Evolutionary conservation across 2,888 invertebrate species (phyloP), one percentile per base, ranked within the genome.

Genomic region (Asteroscopus sphinx): DNA sequence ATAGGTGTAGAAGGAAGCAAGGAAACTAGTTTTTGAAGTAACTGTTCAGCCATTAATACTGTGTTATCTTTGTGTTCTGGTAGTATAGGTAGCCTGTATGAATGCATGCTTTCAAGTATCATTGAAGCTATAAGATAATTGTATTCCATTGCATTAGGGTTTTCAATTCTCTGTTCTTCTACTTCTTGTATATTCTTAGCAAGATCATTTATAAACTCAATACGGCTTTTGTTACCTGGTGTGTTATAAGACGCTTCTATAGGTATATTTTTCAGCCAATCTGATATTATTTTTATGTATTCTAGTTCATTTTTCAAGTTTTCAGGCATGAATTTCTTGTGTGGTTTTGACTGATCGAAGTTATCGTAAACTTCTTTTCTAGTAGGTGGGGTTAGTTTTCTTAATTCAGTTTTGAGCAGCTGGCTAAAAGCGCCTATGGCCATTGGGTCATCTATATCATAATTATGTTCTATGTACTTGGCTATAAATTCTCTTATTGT

Each of bases 251-350:
- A 60, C 30, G 68, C 40, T 12, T 81, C 72, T 15, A 89, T 65
- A 1, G 87, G 87, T 64, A 88, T 64, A 36, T 74, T 79, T 48
- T 82, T 89, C n/a, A 91, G 70, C 88, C 90, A 90, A 72, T 90
- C 87, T 8, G 88, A 83, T 58, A 91, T 76, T 25, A 81, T 71
- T 59, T 83, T 86, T 6, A 89, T 84, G 30, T 87, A 88, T 51
- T 85, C 76, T 25, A 90, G 62, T 67, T 90, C 89, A 57, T 61
- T 76, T 3, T 68, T 67, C 17, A 90, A 69, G 35, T 71, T 80
- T 2, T 76, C 61, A 1, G 76, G 68, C 7, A 71, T 63, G 45
- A 83, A 77, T 8, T 58, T 51, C 4, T 77, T 70, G 39, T 76
- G 60, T 17, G 47, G 26, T 41, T 54, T 45, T 11, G 64, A 49